Evolutionary conservation across 1,140 invertebrate species (phyloP).

Genomic region (Nephotettix cincticeps): DNA sequence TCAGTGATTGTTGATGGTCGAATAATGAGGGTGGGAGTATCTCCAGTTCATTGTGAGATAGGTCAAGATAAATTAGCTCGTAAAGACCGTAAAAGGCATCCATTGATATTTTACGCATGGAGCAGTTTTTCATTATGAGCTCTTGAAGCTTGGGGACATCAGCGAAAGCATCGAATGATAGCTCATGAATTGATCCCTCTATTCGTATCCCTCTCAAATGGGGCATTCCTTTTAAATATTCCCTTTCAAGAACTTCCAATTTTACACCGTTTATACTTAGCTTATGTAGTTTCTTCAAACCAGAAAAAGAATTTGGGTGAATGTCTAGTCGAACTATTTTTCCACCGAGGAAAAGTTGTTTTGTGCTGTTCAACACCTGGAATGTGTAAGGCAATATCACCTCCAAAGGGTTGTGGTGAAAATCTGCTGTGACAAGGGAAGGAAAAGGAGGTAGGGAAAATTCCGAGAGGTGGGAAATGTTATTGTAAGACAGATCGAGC

Average conservation of each 20-base stretch:
- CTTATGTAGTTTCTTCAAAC: slow-evolving; percentile 54
- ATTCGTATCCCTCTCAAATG: slow-evolving; percentile 53
- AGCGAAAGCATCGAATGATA: slow-evolving; percentile 68
- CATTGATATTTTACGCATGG: slow-evolving; percentile 63
- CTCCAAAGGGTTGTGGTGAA: slow-evolving; percentile 64
- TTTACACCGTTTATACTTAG: slow-evolving; percentile 59
- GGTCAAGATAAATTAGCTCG: slow-evolving; percentile 58
- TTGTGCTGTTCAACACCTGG: slow-evolving; percentile 63
- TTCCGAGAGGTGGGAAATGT: slow-evolving; percentile 65
- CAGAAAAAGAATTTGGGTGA: slow-evolving; percentile 61
- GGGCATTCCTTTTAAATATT: slow-evolving; percentile 60
- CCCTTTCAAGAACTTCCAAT: slow-evolving; percentile 56
- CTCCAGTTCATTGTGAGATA: slow-evolving; percentile 61
- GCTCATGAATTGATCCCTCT: slow-evolving; percentile 55
- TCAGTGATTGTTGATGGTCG: slow-evolving; percentile 58
- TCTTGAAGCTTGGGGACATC: slow-evolving; percentile 58
- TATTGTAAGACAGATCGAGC: slow-evolving; percentile 64
- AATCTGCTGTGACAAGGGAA: slow-evolving; percentile 57
- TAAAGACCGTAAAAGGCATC: slow-evolving; percentile 64
- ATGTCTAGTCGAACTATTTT: slow-evolving; percentile 53
- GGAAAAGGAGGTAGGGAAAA: slow-evolving; percentile 68
- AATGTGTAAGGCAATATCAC: slow-evolving; percentile 57
- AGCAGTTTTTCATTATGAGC: slow-evolving; percentile 60
- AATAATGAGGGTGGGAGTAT: slow-evolving; percentile 61
- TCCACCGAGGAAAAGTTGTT: slow-evolving; percentile 59